A percentile compares a stretch with the other conserved stretches of the same genome.
Evolutionary conservation across 2,888 invertebrate genomes (phyloP).

Genomic region (Drosophila nr. perissopoda): DNA sequence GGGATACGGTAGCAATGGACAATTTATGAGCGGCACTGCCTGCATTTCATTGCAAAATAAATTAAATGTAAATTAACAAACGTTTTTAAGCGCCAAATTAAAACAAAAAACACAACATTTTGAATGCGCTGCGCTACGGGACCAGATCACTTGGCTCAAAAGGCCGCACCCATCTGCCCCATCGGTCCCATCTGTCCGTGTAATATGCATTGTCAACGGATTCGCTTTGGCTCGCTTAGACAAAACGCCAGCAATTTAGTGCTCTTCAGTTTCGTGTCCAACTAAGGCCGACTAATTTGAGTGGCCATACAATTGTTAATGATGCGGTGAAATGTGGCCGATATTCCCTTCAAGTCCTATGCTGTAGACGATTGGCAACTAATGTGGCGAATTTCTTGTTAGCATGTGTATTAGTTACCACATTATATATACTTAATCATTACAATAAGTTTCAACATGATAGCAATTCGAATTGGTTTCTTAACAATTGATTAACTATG

Average conservation of each 20-base stretch:
- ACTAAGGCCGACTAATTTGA: conserved; percentile 9
- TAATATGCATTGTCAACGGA: conserved; percentile 53
- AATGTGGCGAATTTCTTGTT: conserved; percentile 4
- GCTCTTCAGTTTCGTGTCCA: conserved; percentile 33
- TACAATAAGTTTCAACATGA: not conserved
- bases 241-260: conserved; percentile 32
- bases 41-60: conserved; percentile 54
- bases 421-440: not conserved
- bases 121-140: not conserved
- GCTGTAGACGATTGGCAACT: conserved; percentile 1
- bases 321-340: conserved; percentile 20
- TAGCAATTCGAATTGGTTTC: not conserved
- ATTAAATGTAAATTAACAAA: conserved; percentile 71
- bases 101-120: conserved; percentile 23
- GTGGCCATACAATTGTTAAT: conserved; percentile 13
- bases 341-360: conserved; percentile 1
- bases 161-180: conserved; percentile 13
- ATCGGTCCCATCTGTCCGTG: conserved; percentile 9
- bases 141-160: conserved; percentile 1
- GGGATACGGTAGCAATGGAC: conserved; percentile 63
- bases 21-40: conserved; percentile 59
- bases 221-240: conserved; percentile 33
- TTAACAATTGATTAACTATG: not conserved
- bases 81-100: conserved; percentile 34
- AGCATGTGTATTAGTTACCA: not conserved